phyloP scores from a whole-genome alignment of 2,797 vertebrate species.

The Tokudaia tokunoshimensis region DNA sequence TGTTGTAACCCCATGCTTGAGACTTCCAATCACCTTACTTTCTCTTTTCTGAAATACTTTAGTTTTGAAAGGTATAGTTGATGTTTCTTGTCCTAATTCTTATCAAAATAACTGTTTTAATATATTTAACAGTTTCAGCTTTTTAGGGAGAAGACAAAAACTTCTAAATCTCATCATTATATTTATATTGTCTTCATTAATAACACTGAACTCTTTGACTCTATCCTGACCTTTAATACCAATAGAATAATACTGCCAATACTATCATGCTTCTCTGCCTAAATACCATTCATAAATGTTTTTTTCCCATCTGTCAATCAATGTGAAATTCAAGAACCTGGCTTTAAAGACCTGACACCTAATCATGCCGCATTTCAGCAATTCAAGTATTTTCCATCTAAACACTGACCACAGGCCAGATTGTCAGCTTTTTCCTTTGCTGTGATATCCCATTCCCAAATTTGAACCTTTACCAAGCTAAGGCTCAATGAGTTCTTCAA shows the following conservation, averaged over 20 bases:
- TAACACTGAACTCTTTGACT: conserved; percentile 50
- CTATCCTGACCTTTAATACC: conserved; percentile 25
- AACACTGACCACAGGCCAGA: not conserved
- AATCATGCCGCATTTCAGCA: conserved; percentile 1
- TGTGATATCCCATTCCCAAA: not conserved
- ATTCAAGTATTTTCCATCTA: not conserved
- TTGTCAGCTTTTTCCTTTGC: conserved; percentile 22
- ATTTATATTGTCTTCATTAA: conserved; percentile 49
- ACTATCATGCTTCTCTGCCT: conserved; percentile 32
- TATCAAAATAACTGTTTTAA: conserved; percentile 7
- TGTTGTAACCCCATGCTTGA: conserved; percentile 17
- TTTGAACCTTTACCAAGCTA: not conserved
- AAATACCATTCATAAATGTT: conserved; percentile 41
- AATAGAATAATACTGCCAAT: conserved; percentile 29
- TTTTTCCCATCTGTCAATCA: not conserved
- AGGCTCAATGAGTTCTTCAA: conserved; percentile 23
- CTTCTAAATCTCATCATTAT: conserved; percentile 2
- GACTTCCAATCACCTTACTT: conserved; percentile 47
- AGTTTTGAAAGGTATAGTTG: conserved; percentile 47
- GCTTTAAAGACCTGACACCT: not conserved
- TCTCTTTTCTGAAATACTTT: conserved; percentile 33
- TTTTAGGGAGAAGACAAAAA: conserved; percentile 22
- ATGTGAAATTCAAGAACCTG: not conserved
- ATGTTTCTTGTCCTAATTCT: not conserved
- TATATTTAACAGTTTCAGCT: conserved; percentile 35